Evolutionary conservation across 2,113 vertebrate species (phyloP), one percentile per base, ranked within the genome.

Genomic region (Drymodes brunneopygia): DNA sequence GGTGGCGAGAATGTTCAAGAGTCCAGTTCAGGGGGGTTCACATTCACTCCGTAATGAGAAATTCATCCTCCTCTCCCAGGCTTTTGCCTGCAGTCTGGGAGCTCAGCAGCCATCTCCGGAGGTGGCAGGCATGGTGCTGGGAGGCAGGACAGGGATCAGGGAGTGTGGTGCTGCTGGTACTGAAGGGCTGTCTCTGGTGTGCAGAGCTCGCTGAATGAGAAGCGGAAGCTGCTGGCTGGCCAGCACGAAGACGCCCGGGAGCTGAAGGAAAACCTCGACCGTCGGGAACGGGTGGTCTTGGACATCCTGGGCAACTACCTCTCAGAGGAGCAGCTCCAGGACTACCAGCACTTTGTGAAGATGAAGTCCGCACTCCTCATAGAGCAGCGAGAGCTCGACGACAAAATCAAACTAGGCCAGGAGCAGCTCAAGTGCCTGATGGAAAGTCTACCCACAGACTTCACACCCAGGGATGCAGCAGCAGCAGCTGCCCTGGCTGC

Each of bases 241-340:
- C 99, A 99, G 97, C 99, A 99, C 0, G 98, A 99, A 80, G 99
- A 99, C 0, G 99, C 99, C 25, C 96, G 98, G 17, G 99, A 99
- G 91, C 98, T 99, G 71, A 99, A 99, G 98, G 99, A 99, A 94
- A 99, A 99, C 96, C 96, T 99, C 45, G 99, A 99, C 93, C 99
- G 99, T 2, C 98, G 99, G 35, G 98, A 99, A 79, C 98, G 98
- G 0, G 97, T 99, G 45, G 99, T 99, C 56, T 94, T 98, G 91
- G 97, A 97, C 78, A 99, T 99, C 96, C 97, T 99, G 95, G 96
- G 97, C 57, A 97, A 97, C 79, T 98, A 99, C 98, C 98, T 99
- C 60, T 98, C 97, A 0, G 94, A 93, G 15, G 95, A 97, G 2
- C 98, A 99, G 91, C 98, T 99, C 38, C 98, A 96, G 45, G 98